Conservation (phyloP, 2,797 vertebrate species). For the Rhincodon typus region DNA sequence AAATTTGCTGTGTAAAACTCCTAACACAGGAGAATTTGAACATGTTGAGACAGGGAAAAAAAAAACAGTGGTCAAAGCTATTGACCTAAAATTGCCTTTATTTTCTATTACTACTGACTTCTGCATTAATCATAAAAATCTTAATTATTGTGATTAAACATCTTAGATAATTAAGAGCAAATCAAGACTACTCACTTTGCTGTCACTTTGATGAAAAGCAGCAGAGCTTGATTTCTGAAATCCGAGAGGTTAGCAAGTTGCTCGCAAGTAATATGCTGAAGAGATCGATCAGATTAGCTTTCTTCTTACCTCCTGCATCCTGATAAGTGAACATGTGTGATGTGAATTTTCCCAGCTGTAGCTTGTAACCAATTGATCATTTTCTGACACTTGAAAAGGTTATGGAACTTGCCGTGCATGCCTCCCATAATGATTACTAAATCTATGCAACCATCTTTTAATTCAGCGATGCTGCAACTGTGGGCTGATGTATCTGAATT, state of each 20-base stretch:
- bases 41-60: neutral
- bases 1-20: no score
- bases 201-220: neutral
- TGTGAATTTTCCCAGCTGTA: neutral
- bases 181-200: neutral
- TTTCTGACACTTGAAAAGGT: neutral
- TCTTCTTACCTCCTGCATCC: neutral
- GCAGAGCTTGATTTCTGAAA: neutral
- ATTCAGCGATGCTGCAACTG: neutral
- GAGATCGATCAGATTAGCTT: neutral
- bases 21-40: neutral
- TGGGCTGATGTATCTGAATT: no score
- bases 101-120: neutral
- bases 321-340: slow-evolving; percentile 19
- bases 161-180: slow-evolving; percentile 7
- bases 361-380: neutral
- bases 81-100: neutral
- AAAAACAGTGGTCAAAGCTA: neutral
- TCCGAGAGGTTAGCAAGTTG: neutral
- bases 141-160: neutral
- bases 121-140: neutral
- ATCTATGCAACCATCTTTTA: neutral
- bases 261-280: neutral
- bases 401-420: neutral
- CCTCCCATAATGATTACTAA: neutral